Evolutionary conservation across 2,113 vertebrate species (phyloP).

Genomic region (Spea bombifrons): DNA sequence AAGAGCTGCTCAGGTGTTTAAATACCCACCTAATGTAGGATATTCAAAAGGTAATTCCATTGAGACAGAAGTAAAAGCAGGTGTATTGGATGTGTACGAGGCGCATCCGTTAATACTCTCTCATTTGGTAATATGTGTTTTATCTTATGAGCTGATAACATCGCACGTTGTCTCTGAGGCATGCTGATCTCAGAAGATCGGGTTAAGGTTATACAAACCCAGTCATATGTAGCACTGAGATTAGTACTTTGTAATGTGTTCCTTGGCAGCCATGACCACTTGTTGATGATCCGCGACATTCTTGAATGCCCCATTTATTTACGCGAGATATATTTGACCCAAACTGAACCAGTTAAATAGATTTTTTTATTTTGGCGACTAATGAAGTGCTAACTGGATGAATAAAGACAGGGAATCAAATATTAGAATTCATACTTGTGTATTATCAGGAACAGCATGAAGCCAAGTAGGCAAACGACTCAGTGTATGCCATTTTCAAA

Average conservation of each 20-base stretch:
- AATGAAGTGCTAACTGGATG: constrained; percentile 26
- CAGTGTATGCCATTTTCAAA: constrained; percentile 41
- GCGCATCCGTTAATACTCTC: no score
- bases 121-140: no score
- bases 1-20: no score
- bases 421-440: constrained; percentile 53
- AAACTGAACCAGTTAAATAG: constrained; percentile 22
- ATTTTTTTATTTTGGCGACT: constrained; percentile 12
- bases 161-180: no score
- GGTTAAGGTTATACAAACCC: not conserved
- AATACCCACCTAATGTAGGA: no score
- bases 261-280: not conserved
- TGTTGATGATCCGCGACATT: not conserved
- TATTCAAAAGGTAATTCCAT: no score
- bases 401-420: constrained; percentile 44
- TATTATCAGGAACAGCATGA: constrained; percentile 52
- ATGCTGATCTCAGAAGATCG: no score
- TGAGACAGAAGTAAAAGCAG: no score
- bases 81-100: no score
- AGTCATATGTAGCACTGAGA: not conserved
- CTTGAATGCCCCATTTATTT: not conserved
- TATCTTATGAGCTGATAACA: no score
- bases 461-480: constrained; percentile 47
- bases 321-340: constrained; percentile 15
- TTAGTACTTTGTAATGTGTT: not conserved